Evolutionary conservation across 2,797 vertebrate genomes (phyloP), one percentile per base, ranked within the genome.

Genomic region (Anomalospiza imberbis): DNA sequence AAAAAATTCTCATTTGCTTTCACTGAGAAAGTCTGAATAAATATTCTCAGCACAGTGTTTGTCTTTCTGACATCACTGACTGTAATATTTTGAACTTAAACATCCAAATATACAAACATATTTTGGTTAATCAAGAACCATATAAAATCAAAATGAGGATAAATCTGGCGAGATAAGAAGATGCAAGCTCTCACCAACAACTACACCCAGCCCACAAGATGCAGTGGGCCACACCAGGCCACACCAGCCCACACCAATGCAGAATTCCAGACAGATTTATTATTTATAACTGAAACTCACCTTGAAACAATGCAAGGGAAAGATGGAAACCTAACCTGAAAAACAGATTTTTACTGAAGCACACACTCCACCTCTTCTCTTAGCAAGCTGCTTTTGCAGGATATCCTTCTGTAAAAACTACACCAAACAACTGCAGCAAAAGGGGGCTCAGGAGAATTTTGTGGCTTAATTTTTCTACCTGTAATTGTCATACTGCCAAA

Each of bases 401-500:
- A 67, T 42, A 54, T 10, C 34, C 38, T 47, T 40, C 31, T 24
- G 12, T 54, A 50, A 86, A 93, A 95, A 84, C 8, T 19, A 24
- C 34, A 31, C 29, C 6, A 7, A 85, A 73, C 9, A 57, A 63
- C 0, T 48, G 36, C 42, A 81, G 38, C 18, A 62, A 67, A 66
- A 88, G 65, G 13, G 55, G 76, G 62, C 45, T 70, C 60, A 45
- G 40, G 89, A 88, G 60, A 73, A 54, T 50, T 61, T 6, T 57
- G 60, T 61, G 77, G 63, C 71, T 92, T 79, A 8, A 67, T 79
- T 94, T 90, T 86, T 84, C 89, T 95, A 86, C 83, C 91, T 87
- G 71, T 9, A 94, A 74, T n/a, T 88, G 88, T 91, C 89, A 61
- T 19, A 34, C 22, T 91, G 94, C 88, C 93, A 93, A 92, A 84